Conservation (phyloP, 2,797 vertebrate species). For the Parauchenoglanis punctatus region DNA sequence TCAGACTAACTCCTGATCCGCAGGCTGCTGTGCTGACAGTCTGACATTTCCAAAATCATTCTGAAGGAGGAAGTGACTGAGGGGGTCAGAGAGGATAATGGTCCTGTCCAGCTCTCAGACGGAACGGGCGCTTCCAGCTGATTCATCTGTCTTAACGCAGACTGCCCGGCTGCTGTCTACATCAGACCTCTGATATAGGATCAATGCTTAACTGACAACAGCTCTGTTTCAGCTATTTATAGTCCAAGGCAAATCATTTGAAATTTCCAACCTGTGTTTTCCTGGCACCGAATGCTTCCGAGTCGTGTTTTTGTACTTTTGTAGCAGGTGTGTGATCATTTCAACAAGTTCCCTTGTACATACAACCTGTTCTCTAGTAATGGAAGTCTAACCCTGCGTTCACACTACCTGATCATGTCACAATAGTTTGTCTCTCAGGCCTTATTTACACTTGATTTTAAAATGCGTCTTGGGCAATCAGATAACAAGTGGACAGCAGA, state of each 20-base stretch:
- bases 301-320: neutral
- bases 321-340: neutral
- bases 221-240: conserved; percentile 19
- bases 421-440: too few species aligned
- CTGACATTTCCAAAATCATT: conserved; percentile 60
- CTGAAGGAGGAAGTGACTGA: conserved; percentile 45
- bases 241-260: conserved; percentile 3
- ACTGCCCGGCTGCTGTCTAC: conserved; percentile 36
- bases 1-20: conserved; percentile 40
- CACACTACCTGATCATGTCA: too few species aligned
- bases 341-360: neutral
- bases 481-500: too few species aligned
- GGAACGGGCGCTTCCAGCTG: conserved; percentile 31
- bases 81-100: conserved; percentile 56
- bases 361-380: neutral
- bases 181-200: conserved; percentile 40
- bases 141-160: conserved; percentile 46
- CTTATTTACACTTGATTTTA: too few species aligned
- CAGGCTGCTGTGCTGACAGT: conserved; percentile 46
- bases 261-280: neutral
- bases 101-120: conserved; percentile 46
- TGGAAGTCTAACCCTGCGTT: neutral
- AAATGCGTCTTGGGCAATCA: too few species aligned
- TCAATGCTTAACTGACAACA: conserved; percentile 35
- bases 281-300: neutral